Conservation (phyloP, 2,113 vertebrate genomes). For the Anarhynchus alexandrinus region DNA sequence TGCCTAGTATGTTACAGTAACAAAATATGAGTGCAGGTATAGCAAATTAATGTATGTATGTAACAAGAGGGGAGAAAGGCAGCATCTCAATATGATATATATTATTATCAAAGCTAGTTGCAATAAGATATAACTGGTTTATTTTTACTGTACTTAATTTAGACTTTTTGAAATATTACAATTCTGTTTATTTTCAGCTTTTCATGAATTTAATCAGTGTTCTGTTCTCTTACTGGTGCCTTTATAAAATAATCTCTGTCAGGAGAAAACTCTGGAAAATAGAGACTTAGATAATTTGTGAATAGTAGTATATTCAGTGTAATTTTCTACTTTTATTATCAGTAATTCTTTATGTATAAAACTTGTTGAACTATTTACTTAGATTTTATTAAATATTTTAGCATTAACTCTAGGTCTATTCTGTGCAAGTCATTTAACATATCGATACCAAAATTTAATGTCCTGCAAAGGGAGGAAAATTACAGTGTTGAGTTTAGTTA, state of each 20-base stretch:
- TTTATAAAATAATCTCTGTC: not conserved
- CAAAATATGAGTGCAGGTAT: not conserved
- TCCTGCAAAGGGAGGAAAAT: not conserved
- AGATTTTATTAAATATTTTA: not conserved
- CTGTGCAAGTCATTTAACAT: not conserved
- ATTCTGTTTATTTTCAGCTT: not conserved
- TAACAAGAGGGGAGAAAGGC: not conserved
- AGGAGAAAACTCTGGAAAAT: not conserved
- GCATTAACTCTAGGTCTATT: not conserved
- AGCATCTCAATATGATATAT: not conserved
- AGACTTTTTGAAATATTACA: not conserved
- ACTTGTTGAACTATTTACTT: not conserved
- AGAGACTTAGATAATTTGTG: not conserved
- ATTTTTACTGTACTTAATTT: not conserved
- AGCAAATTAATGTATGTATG: not conserved
- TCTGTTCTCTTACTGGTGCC: not conserved
- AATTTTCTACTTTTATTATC: not conserved
- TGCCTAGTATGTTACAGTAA: not conserved
- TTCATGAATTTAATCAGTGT: not conserved
- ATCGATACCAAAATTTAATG: not conserved
- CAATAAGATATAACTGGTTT: not conserved
- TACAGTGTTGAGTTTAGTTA: not conserved
- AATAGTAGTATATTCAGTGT: not conserved
- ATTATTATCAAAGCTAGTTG: not conserved
- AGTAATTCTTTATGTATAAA: not conserved